Evolutionary conservation across 1,140 invertebrate genomes (phyloP), one percentile per base, ranked within the genome.

Genomic region (Drosophila repletoides): DNA sequence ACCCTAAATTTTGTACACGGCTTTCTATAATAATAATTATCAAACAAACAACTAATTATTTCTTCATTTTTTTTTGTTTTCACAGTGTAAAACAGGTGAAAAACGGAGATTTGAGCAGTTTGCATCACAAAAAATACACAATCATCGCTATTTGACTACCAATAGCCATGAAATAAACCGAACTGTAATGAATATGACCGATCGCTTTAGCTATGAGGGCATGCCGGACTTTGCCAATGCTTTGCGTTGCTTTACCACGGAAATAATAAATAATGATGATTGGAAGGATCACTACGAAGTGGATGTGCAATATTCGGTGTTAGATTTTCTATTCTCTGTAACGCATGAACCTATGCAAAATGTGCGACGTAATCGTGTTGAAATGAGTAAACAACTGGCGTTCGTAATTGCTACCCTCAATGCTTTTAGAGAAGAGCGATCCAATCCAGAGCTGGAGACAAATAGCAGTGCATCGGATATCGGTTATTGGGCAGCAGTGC

Each of bases 241-340:
- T 15, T 5, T 90, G 9, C 45, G 51, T 9, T 19, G 66, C 1
- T 17, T 90, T n/a, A 66, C 43, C 34, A 38, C 19, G 0, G 29
- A 56, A 19, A 21, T 89, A 3, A 46, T 89, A 9, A 58, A 69
- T 0, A 52, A 83, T 28, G 67, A 75, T 0, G 10, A 52, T 0
- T 69, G 60, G 38, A 22, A 40, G 7, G 61, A 60, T 4, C 70
- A 79, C 9, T 60, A 71, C 28, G 58, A 79, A 43, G 22, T 69
- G 21, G 73, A 89, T 34, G 41, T 76, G 3, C 65, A 77, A 28
- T 89, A 81, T 76, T 58, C 79, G 0, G n/a, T 90, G 10, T 21
- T 90, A 0, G 76, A 90, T 29, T 89, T 90, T n/a, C 19, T 90
- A 1, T 15, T 90, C 2, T 12, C 40, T 6, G 12, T 88, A 17